A percentile compares a stretch with the other conserved stretches of the same genome.
phyloP scores from a whole-genome alignment of 2,797 vertebrate genomes.

The Mormyrops attenuatus region DNA sequence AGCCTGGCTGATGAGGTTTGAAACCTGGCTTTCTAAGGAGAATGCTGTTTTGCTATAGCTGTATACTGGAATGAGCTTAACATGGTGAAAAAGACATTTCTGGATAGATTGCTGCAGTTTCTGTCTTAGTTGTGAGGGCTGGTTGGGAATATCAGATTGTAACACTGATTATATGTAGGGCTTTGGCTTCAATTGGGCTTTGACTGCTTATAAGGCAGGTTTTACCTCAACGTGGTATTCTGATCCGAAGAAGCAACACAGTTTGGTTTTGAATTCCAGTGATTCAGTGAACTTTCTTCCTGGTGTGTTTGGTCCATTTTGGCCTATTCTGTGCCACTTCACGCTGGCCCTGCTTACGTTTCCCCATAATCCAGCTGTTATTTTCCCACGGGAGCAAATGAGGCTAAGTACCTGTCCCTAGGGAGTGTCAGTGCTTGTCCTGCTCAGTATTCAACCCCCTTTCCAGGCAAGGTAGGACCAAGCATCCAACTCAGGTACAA shows the following conservation, averaged over 20 bases:
- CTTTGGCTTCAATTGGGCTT: neutral
- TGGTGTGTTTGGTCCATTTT: neutral
- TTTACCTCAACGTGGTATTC: neutral
- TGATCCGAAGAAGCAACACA: neutral
- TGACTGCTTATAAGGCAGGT: neutral
- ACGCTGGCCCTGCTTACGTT: neutral
- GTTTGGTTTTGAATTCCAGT: neutral
- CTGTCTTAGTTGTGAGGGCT: neutral
- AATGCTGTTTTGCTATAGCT: neutral
- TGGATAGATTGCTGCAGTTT: neutral
- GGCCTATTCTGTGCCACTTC: neutral
- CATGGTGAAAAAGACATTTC: neutral
- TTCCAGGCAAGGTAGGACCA: neutral
- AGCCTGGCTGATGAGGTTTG: neutral
- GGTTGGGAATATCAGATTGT: neutral
- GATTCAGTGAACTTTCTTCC: neutral
- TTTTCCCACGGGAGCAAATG: neutral
- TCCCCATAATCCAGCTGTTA: neutral
- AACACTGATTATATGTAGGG: neutral
- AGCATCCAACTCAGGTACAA: neutral
- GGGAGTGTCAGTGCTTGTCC: neutral
- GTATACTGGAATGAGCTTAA: neutral
- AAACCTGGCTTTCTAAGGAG: neutral
- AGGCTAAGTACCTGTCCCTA: neutral
- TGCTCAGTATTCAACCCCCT: neutral